Evolutionary conservation across 2,797 vertebrate genomes (phyloP).

Genomic region (Tauraco hartlaubi): DNA sequence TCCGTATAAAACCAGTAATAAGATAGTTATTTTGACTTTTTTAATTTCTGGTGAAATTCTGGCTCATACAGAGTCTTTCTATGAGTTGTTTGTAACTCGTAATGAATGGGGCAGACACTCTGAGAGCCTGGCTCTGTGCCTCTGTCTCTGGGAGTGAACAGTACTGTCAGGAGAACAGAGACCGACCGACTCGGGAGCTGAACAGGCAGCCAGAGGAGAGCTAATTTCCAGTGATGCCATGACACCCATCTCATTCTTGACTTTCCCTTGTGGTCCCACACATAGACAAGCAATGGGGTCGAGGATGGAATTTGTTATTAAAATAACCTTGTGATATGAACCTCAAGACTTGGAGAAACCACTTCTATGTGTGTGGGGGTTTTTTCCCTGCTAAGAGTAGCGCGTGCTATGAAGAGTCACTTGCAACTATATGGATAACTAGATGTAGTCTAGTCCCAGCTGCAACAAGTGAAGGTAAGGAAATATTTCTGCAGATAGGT

Average conservation of each 20-base stretch:
- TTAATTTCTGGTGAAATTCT: slow-evolving; percentile 6
- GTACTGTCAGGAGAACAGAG: neutral
- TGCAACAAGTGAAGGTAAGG: neutral
- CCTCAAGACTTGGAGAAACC: neutral
- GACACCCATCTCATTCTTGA: neutral
- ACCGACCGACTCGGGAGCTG: fast-evolving
- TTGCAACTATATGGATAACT: neutral
- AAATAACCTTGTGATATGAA: neutral
- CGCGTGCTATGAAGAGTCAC: neutral
- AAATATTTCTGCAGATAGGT: neutral
- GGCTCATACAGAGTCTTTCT: neutral
- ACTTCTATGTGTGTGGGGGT: fast-evolving
- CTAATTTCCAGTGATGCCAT: neutral
- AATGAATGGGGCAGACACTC: slow-evolving; percentile 17
- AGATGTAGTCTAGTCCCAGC: neutral
- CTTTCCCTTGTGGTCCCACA: neutral
- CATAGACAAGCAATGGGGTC: neutral
- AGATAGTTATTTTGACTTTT: slow-evolving; percentile 18
- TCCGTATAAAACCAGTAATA: neutral
- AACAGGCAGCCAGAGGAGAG: neutral
- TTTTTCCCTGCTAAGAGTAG: neutral
- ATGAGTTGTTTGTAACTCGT: slow-evolving; percentile 24
- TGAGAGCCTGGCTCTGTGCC: slow-evolving; percentile 9
- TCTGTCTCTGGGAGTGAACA: neutral
- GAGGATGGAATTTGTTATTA: neutral